Evolutionary conservation across 2,888 invertebrate genomes (phyloP).

Genomic region (Diaperis boleti): DNA sequence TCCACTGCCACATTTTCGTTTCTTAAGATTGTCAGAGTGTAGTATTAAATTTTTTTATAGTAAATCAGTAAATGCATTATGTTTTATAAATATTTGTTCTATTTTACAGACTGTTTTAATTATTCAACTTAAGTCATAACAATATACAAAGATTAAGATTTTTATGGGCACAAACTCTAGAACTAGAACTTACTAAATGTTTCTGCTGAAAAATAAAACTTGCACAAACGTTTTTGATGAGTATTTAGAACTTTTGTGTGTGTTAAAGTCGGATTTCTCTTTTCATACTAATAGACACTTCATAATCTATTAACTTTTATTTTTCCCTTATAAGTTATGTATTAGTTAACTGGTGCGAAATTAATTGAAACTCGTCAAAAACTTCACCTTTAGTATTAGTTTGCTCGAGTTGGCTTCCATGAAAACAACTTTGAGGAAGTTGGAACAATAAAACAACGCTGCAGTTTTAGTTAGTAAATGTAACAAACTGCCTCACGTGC

Average conservation of each 20-base stretch:
- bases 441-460: neutral
- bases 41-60: too few relatives aligned
- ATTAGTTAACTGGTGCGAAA: neutral
- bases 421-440: neutral
- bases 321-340: neutral
- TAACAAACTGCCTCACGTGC: neutral
- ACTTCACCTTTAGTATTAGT: neutral
- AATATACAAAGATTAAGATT: too few relatives aligned
- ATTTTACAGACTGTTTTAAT: too few relatives aligned
- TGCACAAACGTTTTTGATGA: conserved; percentile 2
- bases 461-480: neutral
- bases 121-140: too few relatives aligned
- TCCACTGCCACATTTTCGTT: too few relatives aligned
- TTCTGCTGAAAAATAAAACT: neutral
- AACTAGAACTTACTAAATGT: conserved; percentile 9
- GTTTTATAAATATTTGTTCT: too few relatives aligned
- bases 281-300: neutral
- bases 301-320: conserved; percentile 7
- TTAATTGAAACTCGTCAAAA: neutral
- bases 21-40: too few relatives aligned
- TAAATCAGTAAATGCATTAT: too few relatives aligned
- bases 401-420: neutral
- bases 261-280: neutral
- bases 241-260: conserved; percentile 5
- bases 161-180: too few relatives aligned